A percentile compares a stretch with the other conserved stretches of the same genome.
These are phyloP conservation scores for Drosophila nigromelanica DNA, from an alignment of 1,140 invertebrate genomes.

Conservation along the genomic window DNA sequence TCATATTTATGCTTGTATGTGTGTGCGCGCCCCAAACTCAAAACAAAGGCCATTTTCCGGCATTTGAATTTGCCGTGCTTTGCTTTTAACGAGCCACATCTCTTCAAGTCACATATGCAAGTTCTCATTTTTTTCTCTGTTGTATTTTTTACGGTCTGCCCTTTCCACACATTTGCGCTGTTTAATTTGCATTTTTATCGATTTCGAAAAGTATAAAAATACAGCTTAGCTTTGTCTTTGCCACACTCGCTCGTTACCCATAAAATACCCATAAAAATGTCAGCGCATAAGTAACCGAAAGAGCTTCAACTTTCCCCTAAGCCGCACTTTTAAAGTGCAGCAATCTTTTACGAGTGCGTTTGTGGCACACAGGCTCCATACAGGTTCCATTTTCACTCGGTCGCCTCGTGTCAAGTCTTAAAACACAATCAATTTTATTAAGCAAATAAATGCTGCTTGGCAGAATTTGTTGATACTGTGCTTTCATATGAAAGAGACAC, in stretches of 20 bases:
- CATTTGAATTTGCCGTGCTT: constrained; percentile 63
- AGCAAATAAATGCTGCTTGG: constrained; percentile 24
- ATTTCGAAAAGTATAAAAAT: constrained; percentile 64
- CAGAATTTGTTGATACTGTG: constrained; percentile 17
- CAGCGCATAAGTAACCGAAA: constrained; percentile 62
- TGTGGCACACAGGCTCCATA: background rate
- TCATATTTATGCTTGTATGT: constrained; percentile 45
- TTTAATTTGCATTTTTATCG: constrained; percentile 83
- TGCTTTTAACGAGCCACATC: constrained; percentile 56
- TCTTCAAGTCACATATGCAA: constrained; percentile 51
- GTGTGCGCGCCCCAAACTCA: constrained; percentile 13
- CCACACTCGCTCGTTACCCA: constrained; percentile 61
- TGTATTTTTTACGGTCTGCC: constrained; percentile 9
- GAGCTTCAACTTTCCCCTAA: constrained; percentile 39
- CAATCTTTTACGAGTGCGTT: constrained; percentile 42
- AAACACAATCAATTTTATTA: constrained; percentile 69
- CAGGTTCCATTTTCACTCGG: constrained; percentile 8
- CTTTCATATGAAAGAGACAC: background rate
- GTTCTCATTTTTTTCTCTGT: constrained; percentile 11
- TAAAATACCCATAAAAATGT: constrained; percentile 78
- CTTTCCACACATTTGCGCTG: constrained; percentile 48
- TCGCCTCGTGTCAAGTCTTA: constrained; percentile 31
- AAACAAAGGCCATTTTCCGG: constrained; percentile 78
- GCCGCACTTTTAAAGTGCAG: constrained; percentile 64
- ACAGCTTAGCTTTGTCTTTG: constrained; percentile 72